Evolutionary conservation across 2,888 invertebrate species (phyloP).

Genomic region (Heliconius aoede): DNA sequence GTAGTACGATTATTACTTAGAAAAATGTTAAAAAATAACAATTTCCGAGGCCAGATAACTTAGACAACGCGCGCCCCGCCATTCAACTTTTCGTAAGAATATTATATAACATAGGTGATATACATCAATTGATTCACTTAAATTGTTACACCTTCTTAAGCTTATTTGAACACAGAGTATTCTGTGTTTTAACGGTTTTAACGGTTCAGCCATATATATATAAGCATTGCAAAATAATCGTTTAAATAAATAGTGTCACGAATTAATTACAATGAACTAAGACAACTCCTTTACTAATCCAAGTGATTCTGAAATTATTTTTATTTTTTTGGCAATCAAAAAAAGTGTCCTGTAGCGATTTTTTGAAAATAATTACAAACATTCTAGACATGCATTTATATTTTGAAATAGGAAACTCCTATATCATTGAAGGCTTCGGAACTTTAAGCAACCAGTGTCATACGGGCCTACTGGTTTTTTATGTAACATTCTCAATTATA

Average conservation of each 20-base stretch:
- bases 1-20: background rate
- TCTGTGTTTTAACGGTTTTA: too few relatives aligned
- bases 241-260: conserved; percentile 6
- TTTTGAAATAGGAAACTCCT: conserved; percentile 9
- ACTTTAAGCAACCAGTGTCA: conserved; percentile 12
- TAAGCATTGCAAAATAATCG: too few relatives aligned
- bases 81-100: background rate
- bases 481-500: conserved; percentile 6
- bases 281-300: background rate
- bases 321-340: background rate
- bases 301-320: conserved; percentile 9
- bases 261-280: background rate
- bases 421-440: background rate
- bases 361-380: conserved; percentile 11
- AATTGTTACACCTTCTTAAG: too few relatives aligned
- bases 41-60: background rate
- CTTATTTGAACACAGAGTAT: too few relatives aligned
- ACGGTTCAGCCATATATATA: too few relatives aligned
- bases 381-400: background rate
- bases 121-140: too few relatives aligned
- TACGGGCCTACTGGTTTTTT: conserved; percentile 9
- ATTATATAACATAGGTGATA: too few relatives aligned
- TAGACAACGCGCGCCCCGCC: background rate
- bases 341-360: background rate
- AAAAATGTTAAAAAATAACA: background rate